These are phyloP conservation scores for Odontamblyopus lacepedii DNA, from an alignment of 2,797 vertebrate species.

Conservation along the genomic window DNA sequence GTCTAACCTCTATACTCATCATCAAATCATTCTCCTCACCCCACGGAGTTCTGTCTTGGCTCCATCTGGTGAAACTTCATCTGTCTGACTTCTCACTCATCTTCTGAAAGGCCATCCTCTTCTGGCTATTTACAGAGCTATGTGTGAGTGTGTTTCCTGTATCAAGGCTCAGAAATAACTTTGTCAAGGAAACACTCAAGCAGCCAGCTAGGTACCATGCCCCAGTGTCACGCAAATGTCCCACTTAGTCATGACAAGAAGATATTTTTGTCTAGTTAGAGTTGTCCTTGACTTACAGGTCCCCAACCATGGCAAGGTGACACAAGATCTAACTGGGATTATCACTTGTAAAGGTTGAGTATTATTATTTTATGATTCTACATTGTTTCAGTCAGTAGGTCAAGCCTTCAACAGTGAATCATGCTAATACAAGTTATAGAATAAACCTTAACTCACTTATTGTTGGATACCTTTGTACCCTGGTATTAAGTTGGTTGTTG, in stretches of 20 bases:
- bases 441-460: no score
- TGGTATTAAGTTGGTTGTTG: neutral
- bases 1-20: slow-evolving; percentile 15
- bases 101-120: slow-evolving; percentile 54
- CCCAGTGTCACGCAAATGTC: slow-evolving; percentile 37
- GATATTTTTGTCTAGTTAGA: neutral
- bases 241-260: slow-evolving; percentile 22
- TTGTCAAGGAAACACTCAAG: slow-evolving; percentile 41
- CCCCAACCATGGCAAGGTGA: neutral
- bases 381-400: neutral
- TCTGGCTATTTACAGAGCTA: slow-evolving; percentile 52
- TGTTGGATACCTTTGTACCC: no score
- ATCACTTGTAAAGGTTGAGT: neutral
- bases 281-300: neutral
- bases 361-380: neutral
- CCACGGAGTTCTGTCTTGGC: slow-evolving; percentile 41
- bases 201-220: slow-evolving; percentile 55
- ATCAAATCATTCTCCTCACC: slow-evolving; percentile 23
- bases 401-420: neutral
- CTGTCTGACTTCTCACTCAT: slow-evolving; percentile 37
- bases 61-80: slow-evolving; percentile 45
- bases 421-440: neutral
- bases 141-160: slow-evolving; percentile 36
- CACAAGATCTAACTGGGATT: neutral
- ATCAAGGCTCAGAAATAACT: slow-evolving; percentile 57